Percentiles rank a stretch among this genome's conserved stretches.
Conservation (phyloP, 2,113 vertebrate species). For the Puffinus mauretanicus region DNA sequence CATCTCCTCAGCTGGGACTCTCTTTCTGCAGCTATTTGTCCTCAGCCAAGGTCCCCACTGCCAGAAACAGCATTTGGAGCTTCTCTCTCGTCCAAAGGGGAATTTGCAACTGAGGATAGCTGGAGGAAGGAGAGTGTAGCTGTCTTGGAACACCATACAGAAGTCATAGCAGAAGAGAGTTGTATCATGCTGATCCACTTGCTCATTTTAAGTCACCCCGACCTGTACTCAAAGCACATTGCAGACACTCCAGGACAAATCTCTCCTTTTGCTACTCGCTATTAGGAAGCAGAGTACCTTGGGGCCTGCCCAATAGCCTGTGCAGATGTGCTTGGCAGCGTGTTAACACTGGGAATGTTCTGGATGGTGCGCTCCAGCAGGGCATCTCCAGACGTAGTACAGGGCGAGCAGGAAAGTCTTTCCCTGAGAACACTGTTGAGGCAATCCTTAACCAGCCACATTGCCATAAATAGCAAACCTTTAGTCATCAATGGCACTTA, state of each 20-base stretch:
- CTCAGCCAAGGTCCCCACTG: background rate
- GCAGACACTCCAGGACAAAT: background rate
- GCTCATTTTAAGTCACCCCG: background rate
- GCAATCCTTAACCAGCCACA: background rate
- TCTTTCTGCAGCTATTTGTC: background rate
- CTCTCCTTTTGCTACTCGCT: background rate
- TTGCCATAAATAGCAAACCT: background rate
- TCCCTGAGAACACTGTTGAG: background rate
- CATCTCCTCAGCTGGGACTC: background rate
- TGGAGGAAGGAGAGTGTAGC: background rate
- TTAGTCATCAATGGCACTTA: background rate
- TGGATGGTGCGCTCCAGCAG: background rate
- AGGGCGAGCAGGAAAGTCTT: background rate
- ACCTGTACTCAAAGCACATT: background rate
- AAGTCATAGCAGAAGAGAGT: background rate
- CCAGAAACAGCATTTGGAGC: background rate
- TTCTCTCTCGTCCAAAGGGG: background rate
- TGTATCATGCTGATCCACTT: background rate
- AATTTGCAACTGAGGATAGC: background rate
- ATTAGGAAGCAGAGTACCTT: background rate
- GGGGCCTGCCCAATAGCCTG: background rate
- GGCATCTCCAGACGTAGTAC: background rate
- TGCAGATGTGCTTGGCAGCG: rapidly evolving
- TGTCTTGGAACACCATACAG: background rate
- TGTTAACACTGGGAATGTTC: background rate